A percentile compares a stretch with the other conserved stretches of the same genome.
Evolutionary conservation across 2,888 invertebrate species (phyloP).

Genomic region (Morpho achilles): DNA sequence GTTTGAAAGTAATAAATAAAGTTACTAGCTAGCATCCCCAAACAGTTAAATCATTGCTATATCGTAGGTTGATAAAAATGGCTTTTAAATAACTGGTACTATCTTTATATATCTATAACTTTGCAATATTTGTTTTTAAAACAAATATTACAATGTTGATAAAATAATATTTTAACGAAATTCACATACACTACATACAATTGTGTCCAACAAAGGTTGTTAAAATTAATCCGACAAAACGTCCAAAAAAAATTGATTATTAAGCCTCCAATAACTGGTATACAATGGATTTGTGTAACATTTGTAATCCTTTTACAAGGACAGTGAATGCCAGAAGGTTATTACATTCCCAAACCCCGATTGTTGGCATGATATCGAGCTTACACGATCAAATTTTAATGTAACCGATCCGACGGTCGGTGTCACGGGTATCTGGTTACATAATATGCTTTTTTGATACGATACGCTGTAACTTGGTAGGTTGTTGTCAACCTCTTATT

Average conservation of each 20-base stretch:
- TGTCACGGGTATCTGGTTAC: conserved; percentile 19
- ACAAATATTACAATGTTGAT: too few relatives aligned
- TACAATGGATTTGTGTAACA: not conserved
- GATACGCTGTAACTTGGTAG: conserved; percentile 1
- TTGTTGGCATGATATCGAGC: conserved; percentile 15
- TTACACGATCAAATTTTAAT: conserved; percentile 22
- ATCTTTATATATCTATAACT: too few relatives aligned
- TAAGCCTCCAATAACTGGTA: conserved; percentile 1
- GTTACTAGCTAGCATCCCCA: too few relatives aligned
- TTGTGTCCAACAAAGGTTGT: not conserved
- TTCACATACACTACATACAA: too few relatives aligned
- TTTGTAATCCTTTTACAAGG: conserved; percentile 12
- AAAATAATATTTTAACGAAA: too few relatives aligned
- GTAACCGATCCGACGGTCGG: conserved; percentile 10
- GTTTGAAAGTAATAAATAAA: too few relatives aligned
- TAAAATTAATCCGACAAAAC: not conserved
- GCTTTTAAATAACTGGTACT: too few relatives aligned
- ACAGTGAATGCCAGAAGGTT: conserved; percentile 23
- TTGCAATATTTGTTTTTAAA: too few relatives aligned
- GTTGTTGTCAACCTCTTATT: not conserved
- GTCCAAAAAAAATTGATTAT: not conserved
- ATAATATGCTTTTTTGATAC: conserved; percentile 9
- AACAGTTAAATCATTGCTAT: too few relatives aligned
- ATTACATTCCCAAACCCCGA: conserved; percentile 18
- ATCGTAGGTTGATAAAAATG: too few relatives aligned